Base-by-base conservation (phyloP, 2,797 vertebrate genomes). In the Podarcis siculus region DNA sequence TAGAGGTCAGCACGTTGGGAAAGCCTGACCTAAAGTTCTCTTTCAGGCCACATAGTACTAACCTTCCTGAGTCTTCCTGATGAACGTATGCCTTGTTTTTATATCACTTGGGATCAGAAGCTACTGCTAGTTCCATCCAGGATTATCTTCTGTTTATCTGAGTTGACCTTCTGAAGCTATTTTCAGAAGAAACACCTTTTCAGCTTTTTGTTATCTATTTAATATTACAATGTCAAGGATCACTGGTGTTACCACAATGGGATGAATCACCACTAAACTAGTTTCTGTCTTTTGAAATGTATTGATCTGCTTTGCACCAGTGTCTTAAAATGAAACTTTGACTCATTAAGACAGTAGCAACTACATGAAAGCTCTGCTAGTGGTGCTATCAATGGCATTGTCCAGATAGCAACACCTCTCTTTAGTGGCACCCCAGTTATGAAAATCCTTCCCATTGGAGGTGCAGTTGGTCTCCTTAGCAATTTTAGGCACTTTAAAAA, bases 281-380 rank as follows among this genome's bases (percentile, higher is more conserved):
- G 32, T 78, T 77, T 69, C 61, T 69, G 61, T 21, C 32, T n/a
- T 66, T 45, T 27, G 17, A 71, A 83, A 73, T 58, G 32, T 87
- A 61, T 42, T n/a, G 27, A 55, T 77, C 42, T 69, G 3, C 9
- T 21, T 8, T 55, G 42, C 15, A 25, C 21, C 66, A 76, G 15
- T 88, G 61, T n/a, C n/a, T 69, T 88, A 79, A 79, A 83, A 88
- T 79, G 72, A 69, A 42, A 45, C 15, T 79, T 78, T 4, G 37
- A 32, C 42, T 79, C n/a, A 69, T 79, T 64, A 37, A n/a, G 19
- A 32, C 27, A 58, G 67, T 61, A 58, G 25, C 45, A 27, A 39
- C 13, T 75, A 76, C 30, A 8, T 64, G 35, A 64, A 64, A 75
- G 32, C 61, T 64, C 61, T 64, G 61, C 61, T 64, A 64, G 61